phyloP scores from a whole-genome alignment of 2,888 invertebrate genomes.

The Hedychridium roseum region DNA sequence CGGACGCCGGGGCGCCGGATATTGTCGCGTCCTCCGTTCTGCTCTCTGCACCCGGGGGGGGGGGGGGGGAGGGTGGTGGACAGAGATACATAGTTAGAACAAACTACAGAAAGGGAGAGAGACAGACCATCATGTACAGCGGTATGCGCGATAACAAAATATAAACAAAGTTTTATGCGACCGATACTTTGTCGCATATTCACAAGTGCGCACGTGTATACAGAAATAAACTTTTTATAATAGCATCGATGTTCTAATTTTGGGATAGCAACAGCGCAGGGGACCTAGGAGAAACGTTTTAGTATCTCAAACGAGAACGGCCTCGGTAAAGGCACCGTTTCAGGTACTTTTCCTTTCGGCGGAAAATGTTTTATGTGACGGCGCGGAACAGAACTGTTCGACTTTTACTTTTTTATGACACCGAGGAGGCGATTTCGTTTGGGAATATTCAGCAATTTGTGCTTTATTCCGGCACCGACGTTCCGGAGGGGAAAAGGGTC shows the following conservation, averaged over 20 bases:
- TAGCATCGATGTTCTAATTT: too few relatives aligned
- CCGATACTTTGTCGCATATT: too few relatives aligned
- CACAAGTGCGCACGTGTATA: too few relatives aligned
- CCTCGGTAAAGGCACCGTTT: too few relatives aligned
- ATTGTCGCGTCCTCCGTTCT: conserved; percentile 63
- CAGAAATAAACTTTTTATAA: too few relatives aligned
- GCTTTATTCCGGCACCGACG: conserved; percentile 14
- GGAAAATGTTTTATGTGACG: conserved; percentile 20
- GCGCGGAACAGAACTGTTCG: conserved; percentile 16
- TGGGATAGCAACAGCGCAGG: too few relatives aligned
- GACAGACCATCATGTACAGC: too few relatives aligned
- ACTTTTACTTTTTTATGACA: conserved; percentile 43
- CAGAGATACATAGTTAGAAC: conserved; percentile 19
- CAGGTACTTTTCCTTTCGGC: conserved; percentile 29
- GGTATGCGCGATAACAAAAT: background rate
- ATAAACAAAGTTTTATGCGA: background rate
- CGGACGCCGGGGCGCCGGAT: conserved; percentile 65
- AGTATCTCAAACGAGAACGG: too few relatives aligned
- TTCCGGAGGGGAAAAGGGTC: conserved; percentile 1
- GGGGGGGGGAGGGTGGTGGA: conserved; percentile 12
- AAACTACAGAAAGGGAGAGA: conserved; percentile 22
- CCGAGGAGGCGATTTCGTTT: conserved; percentile 5
- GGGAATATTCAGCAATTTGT: conserved; percentile 18
- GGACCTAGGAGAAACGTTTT: too few relatives aligned
- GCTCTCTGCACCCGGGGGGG: conserved; percentile 41